Base-by-base conservation (phyloP, 2,888 invertebrate species). In the Amitus sp. region DNA sequence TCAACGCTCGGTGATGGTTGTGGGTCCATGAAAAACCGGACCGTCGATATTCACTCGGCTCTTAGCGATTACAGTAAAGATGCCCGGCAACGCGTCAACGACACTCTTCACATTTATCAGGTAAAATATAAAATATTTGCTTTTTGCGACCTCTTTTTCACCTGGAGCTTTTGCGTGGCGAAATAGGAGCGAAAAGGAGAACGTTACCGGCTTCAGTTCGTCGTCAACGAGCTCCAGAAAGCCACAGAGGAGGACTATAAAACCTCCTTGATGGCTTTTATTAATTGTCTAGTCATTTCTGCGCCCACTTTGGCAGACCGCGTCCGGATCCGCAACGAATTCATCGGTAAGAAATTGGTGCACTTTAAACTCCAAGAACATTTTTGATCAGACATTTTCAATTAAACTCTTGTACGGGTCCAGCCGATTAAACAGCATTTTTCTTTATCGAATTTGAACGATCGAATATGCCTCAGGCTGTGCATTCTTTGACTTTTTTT, bases 251-350 rank as follows among this genome's bases (percentile, higher is more conserved):
- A 91, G 50, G 95, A 95, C 83, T 97, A 97, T 85, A 93, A 93
- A 86, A 94, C 94, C 9, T 93, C 95, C 4, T 85, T 98, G 71
- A 87, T 97, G 77, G 95, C 95, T 54, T 96, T 98, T 85, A 89
- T 97, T 84, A 98, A 98, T 86, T 96, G 96, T 82, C 90, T 96
- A 80, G 93, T 98, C 82, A 94, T 96, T 78, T 94, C 95, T 15
- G 94, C 94, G 9, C 90, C 94, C 43, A 87, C 91, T 58, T 86
- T 96, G 66, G 92, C 93, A 68, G 96, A 96, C 78, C 87, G 97
- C 74, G 90, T 92, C 67, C 86, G 94, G 69, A 89, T 96, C 67
- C 87, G 98, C 74, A 96, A 96, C 80, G 97, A 97, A 85, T 96
- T 97, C 82, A 94, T 96, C 77, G 96, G 97, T 96, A 82, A 88